These are phyloP conservation scores for Enteromius trimaculatus DNA, from an alignment of 2,797 vertebrate genomes.

Conservation along the genomic window DNA sequence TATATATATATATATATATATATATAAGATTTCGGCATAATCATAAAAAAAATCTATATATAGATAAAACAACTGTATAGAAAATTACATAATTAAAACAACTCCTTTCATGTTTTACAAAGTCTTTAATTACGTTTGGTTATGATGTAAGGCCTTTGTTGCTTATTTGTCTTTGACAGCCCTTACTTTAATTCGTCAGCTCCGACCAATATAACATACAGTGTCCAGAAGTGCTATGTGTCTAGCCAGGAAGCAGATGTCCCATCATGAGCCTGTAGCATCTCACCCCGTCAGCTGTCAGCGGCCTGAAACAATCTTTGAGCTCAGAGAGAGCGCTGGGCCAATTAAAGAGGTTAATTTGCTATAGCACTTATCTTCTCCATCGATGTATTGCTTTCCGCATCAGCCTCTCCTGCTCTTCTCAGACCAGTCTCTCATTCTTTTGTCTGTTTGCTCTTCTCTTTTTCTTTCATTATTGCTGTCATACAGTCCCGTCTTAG, in stretches of 20 bases:
- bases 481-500: neutral
- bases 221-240: constrained; percentile 34
- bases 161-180: constrained; percentile 12
- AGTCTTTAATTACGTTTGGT: neutral
- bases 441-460: constrained; percentile 36
- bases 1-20: no score
- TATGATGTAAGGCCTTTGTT: neutral
- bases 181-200: constrained; percentile 9
- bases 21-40: neutral
- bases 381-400: constrained; percentile 3
- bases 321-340: constrained; percentile 74
- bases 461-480: constrained; percentile 32
- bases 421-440: constrained; percentile 57
- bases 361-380: constrained; percentile 55
- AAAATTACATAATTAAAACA: neutral
- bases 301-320: constrained; percentile 74
- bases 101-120: neutral
- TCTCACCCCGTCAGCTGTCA: constrained; percentile 81
- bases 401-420: constrained; percentile 66
- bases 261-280: constrained; percentile 63
- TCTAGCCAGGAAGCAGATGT: constrained; percentile 47
- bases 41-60: neutral
- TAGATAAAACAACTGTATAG: no score
- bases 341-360: constrained; percentile 83
- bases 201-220: constrained; percentile 7